Evolutionary conservation across 2,888 invertebrate genomes (phyloP), one percentile per base, ranked within the genome.

Genomic region (Eupithecia abbreviata): DNA sequence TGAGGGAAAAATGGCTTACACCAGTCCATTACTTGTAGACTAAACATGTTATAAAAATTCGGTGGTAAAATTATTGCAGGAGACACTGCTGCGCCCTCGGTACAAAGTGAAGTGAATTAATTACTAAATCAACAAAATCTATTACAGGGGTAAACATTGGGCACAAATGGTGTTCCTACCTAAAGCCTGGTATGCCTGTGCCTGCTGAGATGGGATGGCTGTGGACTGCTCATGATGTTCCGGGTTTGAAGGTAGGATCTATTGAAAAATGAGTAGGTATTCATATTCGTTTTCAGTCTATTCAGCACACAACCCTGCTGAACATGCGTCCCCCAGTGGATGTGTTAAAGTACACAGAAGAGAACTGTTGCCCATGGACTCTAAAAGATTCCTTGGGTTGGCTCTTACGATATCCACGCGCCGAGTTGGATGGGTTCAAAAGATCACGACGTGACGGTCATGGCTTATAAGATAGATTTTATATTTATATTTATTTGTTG

Each of bases 201-300:
- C 97, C 97, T 0, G 88, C 93, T 0, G 89, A 94, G 67, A 97
- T 97, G 97, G 97, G 97, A 0, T 97, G 97, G 97, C 85, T 96
- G 47, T 97, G 97, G 97, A 96, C 86, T 68, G 84, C 91, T 9
- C 73, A 80, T 0, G 92, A 93, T 75, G 84, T 91, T 2, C 91
- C 93, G 3, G 94, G 94, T 15, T 80, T 90, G 77, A 93, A 93
- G 91, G 94, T 76, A 55, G 18, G 67, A 45, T 68, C 15, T 43
- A 4, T 43, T 67, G n/a, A n/a, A 9, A 15, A 41, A 42, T 66
- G 1, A 15, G 13, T 30, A 0, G 4, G 58, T 58, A 58, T 58
- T 58, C 58, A 58, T 2, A 9, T 18, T 3, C 9, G 18, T 65
- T 41, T 41, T 13, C 41, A 65, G 65, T 9, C 9, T 7, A 7